Evolutionary conservation across 2,888 invertebrate species (phyloP).

Genomic region (Muschampia plurimacula): DNA sequence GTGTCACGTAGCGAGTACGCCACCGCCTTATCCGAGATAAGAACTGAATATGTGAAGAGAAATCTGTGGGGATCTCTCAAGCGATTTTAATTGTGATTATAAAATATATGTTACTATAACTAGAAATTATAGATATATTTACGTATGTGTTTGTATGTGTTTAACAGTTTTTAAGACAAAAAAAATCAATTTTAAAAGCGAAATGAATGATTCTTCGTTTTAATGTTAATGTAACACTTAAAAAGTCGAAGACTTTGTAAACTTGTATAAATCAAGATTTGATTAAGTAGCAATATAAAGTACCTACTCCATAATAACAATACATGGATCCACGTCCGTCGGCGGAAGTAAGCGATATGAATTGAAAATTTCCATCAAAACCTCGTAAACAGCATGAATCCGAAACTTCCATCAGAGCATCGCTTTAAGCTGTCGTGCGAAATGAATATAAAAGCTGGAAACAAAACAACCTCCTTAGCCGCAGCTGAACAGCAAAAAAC

Average conservation of each 20-base stretch:
- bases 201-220: neutral
- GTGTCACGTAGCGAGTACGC: constrained; percentile 66
- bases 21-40: constrained; percentile 53
- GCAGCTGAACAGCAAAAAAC: constrained; percentile 68
- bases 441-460: constrained; percentile 43
- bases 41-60: constrained; percentile 46
- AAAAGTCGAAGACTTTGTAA: too few species aligned
- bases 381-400: constrained; percentile 40
- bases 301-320: neutral
- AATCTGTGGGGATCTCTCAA: constrained; percentile 9
- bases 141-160: too few species aligned
- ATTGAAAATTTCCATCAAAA: constrained; percentile 41
- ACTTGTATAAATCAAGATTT: neutral
- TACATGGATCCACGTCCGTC: constrained; percentile 17
- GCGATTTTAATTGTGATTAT: too few species aligned
- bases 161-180: neutral
- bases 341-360: constrained; percentile 30
- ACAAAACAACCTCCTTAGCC: constrained; percentile 55
- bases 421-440: constrained; percentile 38
- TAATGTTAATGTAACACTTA: too few species aligned
- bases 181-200: neutral
- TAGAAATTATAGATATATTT: neutral
- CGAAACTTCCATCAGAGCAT: constrained; percentile 36
- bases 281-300: neutral
- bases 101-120: neutral